Percentiles rank a stretch among this genome's conserved stretches.
Evolutionary conservation across 2,113 vertebrate species (phyloP).

Genomic region (Triplophysa siluroides): DNA sequence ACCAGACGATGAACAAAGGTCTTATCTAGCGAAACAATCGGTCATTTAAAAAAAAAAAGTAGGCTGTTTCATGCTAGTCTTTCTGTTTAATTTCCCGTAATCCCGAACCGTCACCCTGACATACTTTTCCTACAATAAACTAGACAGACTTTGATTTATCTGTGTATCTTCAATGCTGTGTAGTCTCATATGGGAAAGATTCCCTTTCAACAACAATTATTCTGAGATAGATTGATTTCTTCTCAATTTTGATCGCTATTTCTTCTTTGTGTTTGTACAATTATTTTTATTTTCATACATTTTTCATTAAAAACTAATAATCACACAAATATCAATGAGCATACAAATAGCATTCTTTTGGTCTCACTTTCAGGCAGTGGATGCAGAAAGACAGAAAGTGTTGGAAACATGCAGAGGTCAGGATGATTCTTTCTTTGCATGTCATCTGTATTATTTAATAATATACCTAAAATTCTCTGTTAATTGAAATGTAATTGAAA

Average conservation of each 20-base stretch:
- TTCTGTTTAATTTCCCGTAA: conserved; percentile 38
- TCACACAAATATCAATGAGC: background rate
- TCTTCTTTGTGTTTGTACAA: too few species aligned
- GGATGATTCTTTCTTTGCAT: conserved; percentile 43
- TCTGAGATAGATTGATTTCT: background rate
- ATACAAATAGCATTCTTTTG: conserved; percentile 3
- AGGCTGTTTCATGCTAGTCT: too few species aligned
- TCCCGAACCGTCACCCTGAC: conserved; percentile 37
- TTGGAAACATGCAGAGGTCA: conserved; percentile 82
- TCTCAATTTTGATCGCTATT: background rate
- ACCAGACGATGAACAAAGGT: too few species aligned
- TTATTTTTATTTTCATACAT: background rate
- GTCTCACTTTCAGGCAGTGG: conserved; percentile 67
- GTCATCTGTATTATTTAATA: background rate
- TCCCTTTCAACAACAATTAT: background rate
- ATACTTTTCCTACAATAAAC: conserved; percentile 23
- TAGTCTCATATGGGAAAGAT: background rate
- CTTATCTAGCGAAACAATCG: too few species aligned
- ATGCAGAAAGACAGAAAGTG: conserved; percentile 74
- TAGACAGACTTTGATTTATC: conserved; percentile 9
- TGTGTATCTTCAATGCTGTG: conserved; percentile 23
- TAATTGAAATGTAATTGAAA: background rate
- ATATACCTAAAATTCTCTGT: background rate
- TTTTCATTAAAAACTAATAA: background rate
- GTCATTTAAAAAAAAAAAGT: too few species aligned